Evolutionary conservation across 2,888 invertebrate species (phyloP).

Genomic region (Pinctada fucata): DNA sequence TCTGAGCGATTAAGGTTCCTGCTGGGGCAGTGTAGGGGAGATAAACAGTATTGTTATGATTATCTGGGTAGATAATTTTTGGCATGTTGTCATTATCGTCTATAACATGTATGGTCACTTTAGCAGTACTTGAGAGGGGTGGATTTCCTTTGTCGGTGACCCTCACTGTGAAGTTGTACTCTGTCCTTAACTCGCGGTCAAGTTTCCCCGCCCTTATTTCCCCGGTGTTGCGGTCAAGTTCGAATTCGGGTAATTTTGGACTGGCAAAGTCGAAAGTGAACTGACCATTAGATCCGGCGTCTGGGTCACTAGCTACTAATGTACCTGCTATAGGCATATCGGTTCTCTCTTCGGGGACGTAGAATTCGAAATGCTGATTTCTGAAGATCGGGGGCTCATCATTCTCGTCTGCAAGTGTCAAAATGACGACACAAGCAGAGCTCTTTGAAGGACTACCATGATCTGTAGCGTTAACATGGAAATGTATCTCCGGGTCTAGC

Average conservation of each 20-base stretch:
- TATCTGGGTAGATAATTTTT: conserved; percentile 64
- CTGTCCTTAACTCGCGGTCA: conserved; percentile 90
- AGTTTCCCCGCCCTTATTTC: conserved; percentile 90
- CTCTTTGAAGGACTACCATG: conserved; percentile 83
- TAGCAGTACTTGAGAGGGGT: conserved; percentile 89
- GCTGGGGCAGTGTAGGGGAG: conserved; percentile 59
- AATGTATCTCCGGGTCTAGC: conserved; percentile 92
- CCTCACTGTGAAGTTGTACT: conserved; percentile 90
- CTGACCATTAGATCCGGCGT: conserved; percentile 93
- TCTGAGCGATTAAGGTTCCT: conserved; percentile 77
- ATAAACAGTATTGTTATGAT: conserved; percentile 63
- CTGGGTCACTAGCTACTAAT: conserved; percentile 93
- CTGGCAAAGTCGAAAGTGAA: conserved; percentile 49
- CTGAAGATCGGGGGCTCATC: conserved; percentile 97
- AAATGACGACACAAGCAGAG: conserved; percentile 82
- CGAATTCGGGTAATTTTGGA: conserved; percentile 67
- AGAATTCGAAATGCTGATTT: conserved; percentile 91
- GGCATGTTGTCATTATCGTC: conserved; percentile 98
- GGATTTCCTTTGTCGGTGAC: conserved; percentile 85
- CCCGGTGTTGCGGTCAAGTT: conserved; percentile 84
- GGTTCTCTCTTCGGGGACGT: conserved; percentile 91
- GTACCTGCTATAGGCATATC: conserved; percentile 92
- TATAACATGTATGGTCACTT: conserved; percentile 93
- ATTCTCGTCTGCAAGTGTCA: conserved; percentile 95
- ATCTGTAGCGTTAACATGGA: conserved; percentile 92